A percentile compares a stretch with the other conserved stretches of the same genome.
These are phyloP conservation scores for Scalopus aquaticus DNA, from an alignment of 2,113 vertebrate genomes.

Conservation along the genomic window DNA sequence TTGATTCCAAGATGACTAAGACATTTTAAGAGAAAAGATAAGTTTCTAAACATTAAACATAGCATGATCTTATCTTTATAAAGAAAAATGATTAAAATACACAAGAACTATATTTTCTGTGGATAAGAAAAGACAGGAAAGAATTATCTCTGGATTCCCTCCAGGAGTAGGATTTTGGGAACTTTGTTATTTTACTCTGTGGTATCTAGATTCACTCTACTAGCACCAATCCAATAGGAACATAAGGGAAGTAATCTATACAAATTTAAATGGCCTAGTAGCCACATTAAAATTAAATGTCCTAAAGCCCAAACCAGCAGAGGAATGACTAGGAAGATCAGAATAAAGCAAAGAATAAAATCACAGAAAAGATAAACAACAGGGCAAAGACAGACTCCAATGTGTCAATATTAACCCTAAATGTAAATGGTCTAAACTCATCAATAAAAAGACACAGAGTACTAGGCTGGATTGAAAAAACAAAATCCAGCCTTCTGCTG, in stretches of 20 bases:
- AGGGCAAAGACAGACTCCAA: too few relatives aligned
- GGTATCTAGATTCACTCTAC: neutral
- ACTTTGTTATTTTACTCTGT: neutral
- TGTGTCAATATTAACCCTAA: too few relatives aligned
- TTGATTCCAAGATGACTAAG: neutral
- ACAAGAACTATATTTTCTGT: neutral
- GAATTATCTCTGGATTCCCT: neutral
- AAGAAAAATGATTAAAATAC: constrained; percentile 17
- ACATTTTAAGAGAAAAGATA: neutral
- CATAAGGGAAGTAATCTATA: neutral
- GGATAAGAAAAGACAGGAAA: neutral
- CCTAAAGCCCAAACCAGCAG: too few relatives aligned
- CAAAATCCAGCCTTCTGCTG: too few relatives aligned
- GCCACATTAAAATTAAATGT: neutral
- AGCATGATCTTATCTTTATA: neutral
- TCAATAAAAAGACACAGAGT: too few relatives aligned
- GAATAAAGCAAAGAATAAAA: too few relatives aligned
- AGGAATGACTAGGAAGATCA: too few relatives aligned
- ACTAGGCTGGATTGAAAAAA: too few relatives aligned
- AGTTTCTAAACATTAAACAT: constrained; percentile 12
- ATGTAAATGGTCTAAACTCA: too few relatives aligned
- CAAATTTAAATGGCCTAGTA: neutral
- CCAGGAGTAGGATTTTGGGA: neutral
- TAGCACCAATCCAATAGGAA: neutral
- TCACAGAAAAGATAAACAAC: too few relatives aligned